Evolutionary conservation across 2,797 vertebrate genomes (phyloP).

Genomic region (Arnoldichthys spilopterus): DNA sequence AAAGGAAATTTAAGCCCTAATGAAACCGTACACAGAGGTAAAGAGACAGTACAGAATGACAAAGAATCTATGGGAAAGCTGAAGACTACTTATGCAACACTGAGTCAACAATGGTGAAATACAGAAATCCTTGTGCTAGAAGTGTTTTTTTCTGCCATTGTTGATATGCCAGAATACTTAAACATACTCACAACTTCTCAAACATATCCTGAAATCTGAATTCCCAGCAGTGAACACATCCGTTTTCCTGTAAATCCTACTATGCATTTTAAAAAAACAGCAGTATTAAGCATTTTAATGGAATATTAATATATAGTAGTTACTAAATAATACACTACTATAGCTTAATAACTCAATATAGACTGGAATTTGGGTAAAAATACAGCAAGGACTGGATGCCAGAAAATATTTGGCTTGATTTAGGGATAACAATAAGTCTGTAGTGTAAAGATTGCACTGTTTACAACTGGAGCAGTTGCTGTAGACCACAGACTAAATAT

Average conservation of each 20-base stretch:
- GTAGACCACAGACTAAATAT: neutral
- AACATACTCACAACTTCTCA: neutral
- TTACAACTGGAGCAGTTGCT: neutral
- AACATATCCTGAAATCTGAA: neutral
- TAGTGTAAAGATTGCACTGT: too few species aligned
- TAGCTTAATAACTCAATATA: neutral
- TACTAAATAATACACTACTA: neutral
- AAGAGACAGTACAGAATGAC: too few species aligned
- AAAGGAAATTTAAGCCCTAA: too few species aligned
- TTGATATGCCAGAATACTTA: neutral
- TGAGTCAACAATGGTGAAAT: too few species aligned
- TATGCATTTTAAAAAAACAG: neutral
- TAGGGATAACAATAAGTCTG: too few species aligned
- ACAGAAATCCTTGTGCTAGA: too few species aligned
- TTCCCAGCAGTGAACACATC: neutral
- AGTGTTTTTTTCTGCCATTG: neutral
- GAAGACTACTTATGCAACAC: too few species aligned
- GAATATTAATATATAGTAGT: neutral
- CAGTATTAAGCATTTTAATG: neutral
- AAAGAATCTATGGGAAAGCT: too few species aligned
- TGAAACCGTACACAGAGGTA: too few species aligned
- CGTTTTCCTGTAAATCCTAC: neutral
- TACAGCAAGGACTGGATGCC: neutral
- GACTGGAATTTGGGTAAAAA: neutral
- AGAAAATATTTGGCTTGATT: neutral